phyloP scores from a whole-genome alignment of 2,113 vertebrate species.

The Pituophis catenifer region DNA sequence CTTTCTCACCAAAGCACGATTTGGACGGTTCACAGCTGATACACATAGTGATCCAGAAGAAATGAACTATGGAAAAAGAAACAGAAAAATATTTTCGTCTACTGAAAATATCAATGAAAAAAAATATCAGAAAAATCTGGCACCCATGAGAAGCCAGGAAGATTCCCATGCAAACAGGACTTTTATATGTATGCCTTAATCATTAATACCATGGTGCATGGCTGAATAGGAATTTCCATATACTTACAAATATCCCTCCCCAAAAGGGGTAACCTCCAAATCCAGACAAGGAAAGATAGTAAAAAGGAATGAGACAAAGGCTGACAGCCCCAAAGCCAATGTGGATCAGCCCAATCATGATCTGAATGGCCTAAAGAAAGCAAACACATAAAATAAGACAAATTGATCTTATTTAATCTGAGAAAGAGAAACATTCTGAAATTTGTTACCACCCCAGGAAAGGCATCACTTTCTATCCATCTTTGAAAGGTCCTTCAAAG shows the following conservation, averaged over 20 bases:
- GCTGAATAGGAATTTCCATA: not conserved
- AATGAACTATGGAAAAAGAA: not conserved
- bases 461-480: not conserved
- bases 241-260: not conserved
- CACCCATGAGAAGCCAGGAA: too few species aligned
- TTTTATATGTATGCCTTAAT: not conserved
- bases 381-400: not conserved
- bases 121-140: too few species aligned
- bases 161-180: not conserved
- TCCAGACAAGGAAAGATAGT: not conserved
- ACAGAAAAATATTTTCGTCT: not conserved
- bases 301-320: not conserved
- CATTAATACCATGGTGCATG: not conserved
- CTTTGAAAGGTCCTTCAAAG: not conserved
- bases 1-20: not conserved
- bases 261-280: not conserved
- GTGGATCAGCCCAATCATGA: not conserved
- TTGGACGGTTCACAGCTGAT: not conserved
- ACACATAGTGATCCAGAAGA: not conserved
- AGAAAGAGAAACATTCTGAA: not conserved
- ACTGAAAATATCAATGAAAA: not conserved
- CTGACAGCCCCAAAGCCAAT: not conserved
- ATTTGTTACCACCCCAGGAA: not conserved
- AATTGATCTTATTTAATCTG: not conserved
- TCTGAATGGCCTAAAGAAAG: not conserved